phyloP scores from a whole-genome alignment of 2,797 vertebrate genomes.

The Dipus sagitta region DNA sequence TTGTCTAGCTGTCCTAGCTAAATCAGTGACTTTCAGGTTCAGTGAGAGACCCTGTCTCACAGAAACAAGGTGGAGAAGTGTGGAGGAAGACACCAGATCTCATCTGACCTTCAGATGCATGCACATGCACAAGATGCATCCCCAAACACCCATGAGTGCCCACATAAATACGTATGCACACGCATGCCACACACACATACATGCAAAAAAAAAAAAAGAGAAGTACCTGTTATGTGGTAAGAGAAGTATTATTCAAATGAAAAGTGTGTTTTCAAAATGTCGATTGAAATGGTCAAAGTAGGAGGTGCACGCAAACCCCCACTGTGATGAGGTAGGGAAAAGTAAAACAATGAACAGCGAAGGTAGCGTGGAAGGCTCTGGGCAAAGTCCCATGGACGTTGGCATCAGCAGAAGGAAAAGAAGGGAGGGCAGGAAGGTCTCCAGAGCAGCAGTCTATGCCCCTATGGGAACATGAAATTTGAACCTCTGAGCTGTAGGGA shows the following conservation, averaged over 20 bases:
- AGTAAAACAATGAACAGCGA: fast-evolving
- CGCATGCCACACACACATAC: background rate
- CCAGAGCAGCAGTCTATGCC: fast-evolving
- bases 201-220: background rate
- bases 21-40: no score
- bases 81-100: no score
- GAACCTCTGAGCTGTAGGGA: background rate
- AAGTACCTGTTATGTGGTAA: background rate
- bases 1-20: no score
- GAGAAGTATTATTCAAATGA: slow-evolving; percentile 27
- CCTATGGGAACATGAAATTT: fast-evolving
- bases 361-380: background rate
- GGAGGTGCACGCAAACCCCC: background rate
- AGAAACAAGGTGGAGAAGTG: no score
- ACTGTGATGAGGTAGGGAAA: background rate
- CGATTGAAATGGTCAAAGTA: background rate
- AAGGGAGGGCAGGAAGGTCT: background rate
- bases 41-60: no score
- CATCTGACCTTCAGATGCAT: no score
- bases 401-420: background rate
- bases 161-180: no score
- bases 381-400: no score
- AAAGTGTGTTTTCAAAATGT: background rate
- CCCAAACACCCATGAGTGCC: no score
- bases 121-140: no score